Conservation (phyloP, 2,113 vertebrate genomes). For the Ophthalmolycus amberensis region DNA sequence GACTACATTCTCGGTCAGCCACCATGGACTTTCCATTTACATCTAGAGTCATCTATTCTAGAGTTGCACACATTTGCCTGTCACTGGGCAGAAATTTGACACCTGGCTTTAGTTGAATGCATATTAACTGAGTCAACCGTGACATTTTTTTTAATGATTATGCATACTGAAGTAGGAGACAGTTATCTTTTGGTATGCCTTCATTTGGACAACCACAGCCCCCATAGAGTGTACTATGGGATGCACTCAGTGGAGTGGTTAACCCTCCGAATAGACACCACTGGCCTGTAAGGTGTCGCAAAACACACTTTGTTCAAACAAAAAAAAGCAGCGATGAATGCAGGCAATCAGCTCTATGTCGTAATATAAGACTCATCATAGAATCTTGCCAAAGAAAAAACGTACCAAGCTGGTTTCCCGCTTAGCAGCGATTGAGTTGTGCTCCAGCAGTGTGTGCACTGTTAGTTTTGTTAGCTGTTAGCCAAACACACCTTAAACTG, state of each 20-base stretch:
- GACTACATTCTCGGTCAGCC: background rate
- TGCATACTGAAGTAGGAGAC: background rate
- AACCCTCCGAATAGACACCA: background rate
- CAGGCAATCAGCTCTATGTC: background rate
- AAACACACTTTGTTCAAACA: background rate
- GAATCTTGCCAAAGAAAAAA: background rate
- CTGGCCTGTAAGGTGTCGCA: background rate
- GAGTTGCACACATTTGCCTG: background rate
- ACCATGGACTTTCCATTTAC: constrained; percentile 8
- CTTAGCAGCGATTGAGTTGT: no score
- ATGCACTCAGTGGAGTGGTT: background rate
- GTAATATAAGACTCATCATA: background rate
- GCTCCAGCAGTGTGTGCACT: no score
- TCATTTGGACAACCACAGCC: background rate
- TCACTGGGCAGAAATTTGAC: constrained; percentile 10
- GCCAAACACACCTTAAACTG: no score
- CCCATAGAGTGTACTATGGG: background rate
- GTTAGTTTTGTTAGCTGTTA: no score
- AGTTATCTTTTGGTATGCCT: background rate
- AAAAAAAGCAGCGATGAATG: background rate
- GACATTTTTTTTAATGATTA: background rate
- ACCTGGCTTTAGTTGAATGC: constrained; percentile 6
- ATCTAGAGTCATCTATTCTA: background rate
- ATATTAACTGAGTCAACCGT: background rate
- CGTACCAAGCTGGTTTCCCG: no score